phyloP scores from a whole-genome alignment of 2,797 vertebrate species.

The Mus minutoides region DNA sequence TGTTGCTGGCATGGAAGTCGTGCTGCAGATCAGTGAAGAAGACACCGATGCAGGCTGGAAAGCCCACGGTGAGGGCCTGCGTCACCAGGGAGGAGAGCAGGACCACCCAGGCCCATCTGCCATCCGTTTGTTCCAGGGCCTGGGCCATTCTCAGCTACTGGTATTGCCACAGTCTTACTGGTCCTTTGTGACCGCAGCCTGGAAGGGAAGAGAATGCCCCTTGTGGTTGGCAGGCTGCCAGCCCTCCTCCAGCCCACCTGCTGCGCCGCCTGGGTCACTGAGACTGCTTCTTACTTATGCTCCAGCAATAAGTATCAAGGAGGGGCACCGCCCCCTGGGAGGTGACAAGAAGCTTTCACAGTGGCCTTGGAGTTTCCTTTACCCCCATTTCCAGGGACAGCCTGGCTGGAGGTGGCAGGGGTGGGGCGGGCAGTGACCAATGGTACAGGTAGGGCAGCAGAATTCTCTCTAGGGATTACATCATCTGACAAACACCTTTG shows the following conservation, averaged over 20 bases:
- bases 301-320: not conserved
- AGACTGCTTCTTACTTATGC: not conserved
- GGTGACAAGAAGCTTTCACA: not conserved
- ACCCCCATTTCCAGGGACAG: slow-evolving; percentile 59
- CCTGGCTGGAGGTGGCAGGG: slow-evolving; percentile 6
- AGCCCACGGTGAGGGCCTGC: slow-evolving; percentile 92
- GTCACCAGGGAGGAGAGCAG: slow-evolving; percentile 90
- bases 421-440: not conserved
- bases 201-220: not conserved
- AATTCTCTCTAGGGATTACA: not conserved
- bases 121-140: slow-evolving; percentile 86
- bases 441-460: not conserved
- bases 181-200: not conserved
- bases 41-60: slow-evolving; percentile 92
- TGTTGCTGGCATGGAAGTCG: slow-evolving; percentile 94
- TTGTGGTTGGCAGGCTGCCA: not conserved
- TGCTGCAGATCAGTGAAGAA: slow-evolving; percentile 95
- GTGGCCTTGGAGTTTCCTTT: slow-evolving; percentile 46
- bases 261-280: not conserved
- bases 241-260: not conserved
- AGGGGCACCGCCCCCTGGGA: slow-evolving; percentile 61
- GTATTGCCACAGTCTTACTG: not conserved
- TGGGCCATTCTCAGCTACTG: slow-evolving; percentile 59
- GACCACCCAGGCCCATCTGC: slow-evolving; percentile 95
- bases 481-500: not conserved